Conservation (phyloP, 2,888 invertebrate species). For the Lithosia quadra region DNA sequence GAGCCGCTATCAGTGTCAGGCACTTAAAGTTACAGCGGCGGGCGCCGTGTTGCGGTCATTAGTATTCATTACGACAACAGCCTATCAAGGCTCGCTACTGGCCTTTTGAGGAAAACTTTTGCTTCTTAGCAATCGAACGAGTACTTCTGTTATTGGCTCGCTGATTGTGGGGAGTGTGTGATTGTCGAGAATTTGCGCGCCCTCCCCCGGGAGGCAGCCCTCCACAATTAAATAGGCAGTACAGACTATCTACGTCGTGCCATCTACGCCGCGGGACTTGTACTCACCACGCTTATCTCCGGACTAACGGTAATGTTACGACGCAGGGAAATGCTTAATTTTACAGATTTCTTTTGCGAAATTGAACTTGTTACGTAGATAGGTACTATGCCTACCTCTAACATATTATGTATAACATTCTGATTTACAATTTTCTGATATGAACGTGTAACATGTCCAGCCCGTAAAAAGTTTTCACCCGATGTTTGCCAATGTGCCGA, state of each 20-base stretch:
- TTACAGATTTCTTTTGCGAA: neutral
- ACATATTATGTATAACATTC: too few species aligned
- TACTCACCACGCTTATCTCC: neutral
- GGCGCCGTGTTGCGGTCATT: constrained; percentile 13
- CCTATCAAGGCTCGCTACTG: constrained; percentile 8
- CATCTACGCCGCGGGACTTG: neutral
- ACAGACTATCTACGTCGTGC: too few species aligned
- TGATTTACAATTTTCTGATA: too few species aligned
- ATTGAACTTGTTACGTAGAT: neutral
- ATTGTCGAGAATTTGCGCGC: constrained; percentile 3
- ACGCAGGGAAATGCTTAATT: neutral
- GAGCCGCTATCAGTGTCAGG: constrained; percentile 14
- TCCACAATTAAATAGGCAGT: neutral
- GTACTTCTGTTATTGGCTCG: neutral
- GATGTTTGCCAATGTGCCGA: neutral
- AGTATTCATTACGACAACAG: constrained; percentile 24
- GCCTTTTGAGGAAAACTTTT: constrained; percentile 8
- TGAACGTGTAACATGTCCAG: too few species aligned
- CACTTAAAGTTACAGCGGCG: constrained; percentile 24
- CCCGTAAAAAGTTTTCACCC: neutral
- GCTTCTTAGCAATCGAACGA: neutral
- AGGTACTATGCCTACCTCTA: too few species aligned
- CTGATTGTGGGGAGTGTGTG: neutral
- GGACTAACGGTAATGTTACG: neutral
- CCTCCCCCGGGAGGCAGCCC: neutral